Evolutionary conservation across 2,888 invertebrate genomes (phyloP).

Genomic region (Campoplex capitator): DNA sequence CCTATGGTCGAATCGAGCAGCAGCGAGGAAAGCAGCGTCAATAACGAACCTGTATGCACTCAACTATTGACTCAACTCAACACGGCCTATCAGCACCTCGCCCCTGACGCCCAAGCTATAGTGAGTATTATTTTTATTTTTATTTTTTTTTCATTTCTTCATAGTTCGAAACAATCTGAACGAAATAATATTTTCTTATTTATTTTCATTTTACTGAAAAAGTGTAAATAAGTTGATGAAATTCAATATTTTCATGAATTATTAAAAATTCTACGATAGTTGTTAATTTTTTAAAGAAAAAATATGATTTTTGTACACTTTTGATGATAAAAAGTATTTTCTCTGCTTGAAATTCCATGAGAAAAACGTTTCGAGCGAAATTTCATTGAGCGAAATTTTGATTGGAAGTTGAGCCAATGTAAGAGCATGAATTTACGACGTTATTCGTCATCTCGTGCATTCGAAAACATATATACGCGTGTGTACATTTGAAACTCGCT

Average conservation of each 20-base stretch:
- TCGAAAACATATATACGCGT: too few species aligned
- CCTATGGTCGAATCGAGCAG: slow-evolving; percentile 83
- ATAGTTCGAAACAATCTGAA: background rate
- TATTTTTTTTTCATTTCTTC: slow-evolving; percentile 8
- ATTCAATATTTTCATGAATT: background rate
- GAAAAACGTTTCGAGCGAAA: background rate
- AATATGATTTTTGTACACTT: background rate
- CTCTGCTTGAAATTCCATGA: background rate
- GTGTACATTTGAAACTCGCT: slow-evolving; percentile 3
- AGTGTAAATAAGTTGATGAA: background rate
- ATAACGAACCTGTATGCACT: slow-evolving; percentile 83
- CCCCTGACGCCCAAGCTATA: slow-evolving; percentile 83
- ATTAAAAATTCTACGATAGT: background rate
- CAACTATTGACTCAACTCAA: slow-evolving; percentile 83
- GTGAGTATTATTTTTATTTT: slow-evolving; percentile 74
- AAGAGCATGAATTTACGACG: background rate
- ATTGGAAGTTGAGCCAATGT: background rate
- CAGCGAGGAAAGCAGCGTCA: slow-evolving; percentile 78
- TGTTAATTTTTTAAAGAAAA: background rate
- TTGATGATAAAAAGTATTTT: background rate
- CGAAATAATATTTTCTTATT: background rate
- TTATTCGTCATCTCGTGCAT: background rate
- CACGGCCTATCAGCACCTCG: slow-evolving; percentile 83
- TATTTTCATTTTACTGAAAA: background rate
- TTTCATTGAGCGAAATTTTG: background rate